Evolutionary conservation across 2,888 invertebrate species (phyloP).

Genomic region (Netelia virgata): DNA sequence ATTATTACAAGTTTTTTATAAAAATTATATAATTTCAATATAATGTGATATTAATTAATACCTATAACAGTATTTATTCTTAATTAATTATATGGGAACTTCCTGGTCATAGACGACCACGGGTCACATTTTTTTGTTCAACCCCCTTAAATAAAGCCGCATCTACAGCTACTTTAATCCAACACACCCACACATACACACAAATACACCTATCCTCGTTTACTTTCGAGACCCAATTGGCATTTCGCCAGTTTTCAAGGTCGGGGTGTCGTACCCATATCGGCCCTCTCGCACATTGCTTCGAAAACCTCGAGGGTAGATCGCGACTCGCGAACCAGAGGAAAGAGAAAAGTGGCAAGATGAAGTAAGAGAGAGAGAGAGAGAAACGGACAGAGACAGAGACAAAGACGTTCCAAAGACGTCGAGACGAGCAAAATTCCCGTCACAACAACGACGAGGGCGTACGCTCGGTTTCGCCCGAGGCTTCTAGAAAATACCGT

Average conservation of each 20-base stretch:
- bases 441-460: neutral
- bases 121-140: neutral
- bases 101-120: neutral
- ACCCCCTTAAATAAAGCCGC: slow-evolving; percentile 12
- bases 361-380: neutral
- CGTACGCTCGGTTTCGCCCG: slow-evolving; percentile 64
- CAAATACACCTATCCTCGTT: neutral
- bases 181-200: neutral
- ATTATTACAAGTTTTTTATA: neutral
- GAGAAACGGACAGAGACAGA: slow-evolving; percentile 13
- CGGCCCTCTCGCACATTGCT: slow-evolving; percentile 48
- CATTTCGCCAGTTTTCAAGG: slow-evolving; percentile 72
- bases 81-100: neutral
- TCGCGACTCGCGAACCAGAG: neutral
- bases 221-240: slow-evolving; percentile 70
- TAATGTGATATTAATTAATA: neutral
- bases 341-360: neutral
- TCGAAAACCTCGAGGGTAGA: slow-evolving; percentile 2
- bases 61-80: neutral
- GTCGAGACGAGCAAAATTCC: slow-evolving; percentile 12
- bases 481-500: slow-evolving; percentile 51
- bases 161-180: slow-evolving; percentile 9
- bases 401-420: slow-evolving; percentile 21
- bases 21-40: neutral
- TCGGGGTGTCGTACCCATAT: slow-evolving; percentile 68